Percentiles rank a stretch among this genome's conserved stretches.
These are phyloP conservation scores for Brachypterus glaber DNA, from an alignment of 2,888 invertebrate genomes.

Conservation along the genomic window DNA sequence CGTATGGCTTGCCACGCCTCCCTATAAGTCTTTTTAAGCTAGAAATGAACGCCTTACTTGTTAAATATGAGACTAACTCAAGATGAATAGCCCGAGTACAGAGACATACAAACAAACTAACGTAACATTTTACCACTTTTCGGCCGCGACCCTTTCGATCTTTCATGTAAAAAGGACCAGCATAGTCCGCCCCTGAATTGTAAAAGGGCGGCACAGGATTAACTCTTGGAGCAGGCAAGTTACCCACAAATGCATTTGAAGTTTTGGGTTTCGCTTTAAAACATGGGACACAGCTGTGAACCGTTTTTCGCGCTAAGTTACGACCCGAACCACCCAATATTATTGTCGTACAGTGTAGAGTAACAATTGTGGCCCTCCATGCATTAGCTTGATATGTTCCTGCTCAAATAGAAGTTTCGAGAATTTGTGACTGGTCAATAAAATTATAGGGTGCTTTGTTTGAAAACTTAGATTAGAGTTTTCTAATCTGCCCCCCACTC, in stretches of 20 bases:
- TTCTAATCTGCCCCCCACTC: slow-evolving; percentile 17
- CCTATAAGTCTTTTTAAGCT: slow-evolving; percentile 15
- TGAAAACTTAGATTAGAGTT: slow-evolving; percentile 10
- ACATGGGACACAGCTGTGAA: slow-evolving; percentile 18
- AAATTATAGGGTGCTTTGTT: slow-evolving; percentile 17
- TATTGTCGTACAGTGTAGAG: slow-evolving; percentile 14
- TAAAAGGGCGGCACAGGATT: slow-evolving; percentile 15
- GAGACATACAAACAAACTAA: slow-evolving; percentile 21
- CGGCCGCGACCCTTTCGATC: slow-evolving; percentile 11
- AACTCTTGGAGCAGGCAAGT: slow-evolving; percentile 15
- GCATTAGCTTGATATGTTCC: slow-evolving; percentile 17
- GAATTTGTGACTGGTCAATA: slow-evolving; percentile 16
- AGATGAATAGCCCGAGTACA: slow-evolving; percentile 20
- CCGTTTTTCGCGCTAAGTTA: slow-evolving; percentile 15
- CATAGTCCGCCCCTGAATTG: slow-evolving; percentile 19
- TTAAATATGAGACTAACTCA: slow-evolving; percentile 19
- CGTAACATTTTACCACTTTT: slow-evolving; percentile 15
- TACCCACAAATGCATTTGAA: slow-evolving; percentile 17
- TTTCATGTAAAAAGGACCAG: slow-evolving; percentile 18
- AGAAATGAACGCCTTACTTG: slow-evolving; percentile 17
- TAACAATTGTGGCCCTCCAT: slow-evolving; percentile 16
- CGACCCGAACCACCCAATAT: slow-evolving; percentile 18
- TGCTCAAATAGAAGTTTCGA: slow-evolving; percentile 15
- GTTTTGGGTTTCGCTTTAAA: slow-evolving; percentile 16
- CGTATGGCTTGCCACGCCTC: slow-evolving; percentile 12